Percentiles rank a stretch among this genome's conserved stretches.
These are phyloP conservation scores for Druon quercuslanigerum DNA, from an alignment of 1,140 invertebrate genomes.

Conservation along the genomic window DNA sequence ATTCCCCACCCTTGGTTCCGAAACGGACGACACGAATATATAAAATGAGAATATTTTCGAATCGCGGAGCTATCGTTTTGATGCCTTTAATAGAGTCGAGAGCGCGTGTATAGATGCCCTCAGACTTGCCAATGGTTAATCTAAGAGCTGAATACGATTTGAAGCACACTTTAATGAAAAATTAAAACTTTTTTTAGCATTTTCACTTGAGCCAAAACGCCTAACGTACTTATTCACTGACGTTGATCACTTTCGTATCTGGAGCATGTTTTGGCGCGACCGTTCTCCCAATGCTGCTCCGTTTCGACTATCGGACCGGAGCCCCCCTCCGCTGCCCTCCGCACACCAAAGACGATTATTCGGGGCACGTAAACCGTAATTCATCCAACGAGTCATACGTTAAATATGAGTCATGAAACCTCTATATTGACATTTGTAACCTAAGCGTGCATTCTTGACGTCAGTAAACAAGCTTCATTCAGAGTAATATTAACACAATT, in stretches of 20 bases:
- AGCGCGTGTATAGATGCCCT: constrained; percentile 38
- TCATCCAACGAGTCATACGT: constrained; percentile 17
- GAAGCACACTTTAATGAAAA: neutral
- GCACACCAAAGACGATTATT: constrained; percentile 1
- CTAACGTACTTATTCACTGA: neutral
- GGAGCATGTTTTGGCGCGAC: constrained; percentile 32
- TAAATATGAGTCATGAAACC: constrained; percentile 29
- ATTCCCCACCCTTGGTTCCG: constrained; percentile 61
- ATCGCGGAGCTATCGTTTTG: constrained; percentile 57
- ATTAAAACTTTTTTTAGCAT: constrained; percentile 19
- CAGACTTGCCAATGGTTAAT: constrained; percentile 55
- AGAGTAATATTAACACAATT: too few species aligned
- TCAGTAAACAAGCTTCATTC: constrained; percentile 10
- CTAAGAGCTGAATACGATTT: constrained; percentile 29
- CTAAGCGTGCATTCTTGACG: neutral
- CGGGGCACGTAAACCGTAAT: constrained; percentile 22
- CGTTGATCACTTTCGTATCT: constrained; percentile 2
- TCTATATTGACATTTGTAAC: constrained; percentile 28
- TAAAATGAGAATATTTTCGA: constrained; percentile 71
- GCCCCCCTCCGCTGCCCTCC: neutral
- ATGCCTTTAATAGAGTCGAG: constrained; percentile 60
- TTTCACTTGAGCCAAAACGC: neutral
- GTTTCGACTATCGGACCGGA: neutral
- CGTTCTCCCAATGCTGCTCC: constrained; percentile 3
- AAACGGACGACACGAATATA: constrained; percentile 62